Evolutionary conservation across 1,140 invertebrate genomes (phyloP).

Genomic region (Drosophila nigrodunni): DNA sequence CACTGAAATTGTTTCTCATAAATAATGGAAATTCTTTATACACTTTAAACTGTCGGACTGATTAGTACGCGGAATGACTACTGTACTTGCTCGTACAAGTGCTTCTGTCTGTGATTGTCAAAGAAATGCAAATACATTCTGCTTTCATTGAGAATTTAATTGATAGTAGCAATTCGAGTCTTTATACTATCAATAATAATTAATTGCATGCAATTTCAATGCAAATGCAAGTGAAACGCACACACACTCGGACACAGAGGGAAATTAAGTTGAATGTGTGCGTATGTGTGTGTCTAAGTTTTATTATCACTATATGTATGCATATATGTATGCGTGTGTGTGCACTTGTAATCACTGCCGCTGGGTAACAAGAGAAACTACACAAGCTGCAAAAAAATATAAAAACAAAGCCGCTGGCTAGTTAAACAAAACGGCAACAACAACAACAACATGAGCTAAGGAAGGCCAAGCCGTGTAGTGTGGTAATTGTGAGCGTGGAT

Average conservation of each 20-base stretch:
- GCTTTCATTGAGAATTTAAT: conserved; percentile 49
- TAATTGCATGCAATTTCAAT: conserved; percentile 37
- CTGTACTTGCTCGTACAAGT: not conserved
- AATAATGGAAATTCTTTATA: not conserved
- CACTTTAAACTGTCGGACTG: not conserved
- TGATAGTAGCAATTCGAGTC: conserved; percentile 22
- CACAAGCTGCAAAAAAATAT: conserved; percentile 8
- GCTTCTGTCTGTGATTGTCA: conserved; percentile 24
- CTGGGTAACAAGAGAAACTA: conserved; percentile 51
- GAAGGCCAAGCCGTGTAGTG: conserved; percentile 45
- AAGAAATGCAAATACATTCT: conserved; percentile 13
- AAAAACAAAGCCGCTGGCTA: conserved; percentile 23
- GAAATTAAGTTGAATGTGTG: no score
- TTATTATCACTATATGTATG: conserved; percentile 5
- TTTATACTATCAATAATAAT: conserved; percentile 33
- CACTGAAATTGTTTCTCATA: not conserved
- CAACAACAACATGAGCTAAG: conserved; percentile 17
- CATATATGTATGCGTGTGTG: conserved; percentile 12
- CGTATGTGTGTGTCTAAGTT: not conserved
- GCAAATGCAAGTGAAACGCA: conserved; percentile 47
- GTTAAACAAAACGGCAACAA: conserved; percentile 26
- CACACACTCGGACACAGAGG: not conserved
- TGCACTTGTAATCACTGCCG: conserved; percentile 43
- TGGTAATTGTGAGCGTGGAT: conserved; percentile 35
- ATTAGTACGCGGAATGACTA: not conserved